Evolutionary conservation across 1,140 invertebrate species (phyloP), one percentile per base, ranked within the genome.

Genomic region (Aphaenogaster rudis): DNA sequence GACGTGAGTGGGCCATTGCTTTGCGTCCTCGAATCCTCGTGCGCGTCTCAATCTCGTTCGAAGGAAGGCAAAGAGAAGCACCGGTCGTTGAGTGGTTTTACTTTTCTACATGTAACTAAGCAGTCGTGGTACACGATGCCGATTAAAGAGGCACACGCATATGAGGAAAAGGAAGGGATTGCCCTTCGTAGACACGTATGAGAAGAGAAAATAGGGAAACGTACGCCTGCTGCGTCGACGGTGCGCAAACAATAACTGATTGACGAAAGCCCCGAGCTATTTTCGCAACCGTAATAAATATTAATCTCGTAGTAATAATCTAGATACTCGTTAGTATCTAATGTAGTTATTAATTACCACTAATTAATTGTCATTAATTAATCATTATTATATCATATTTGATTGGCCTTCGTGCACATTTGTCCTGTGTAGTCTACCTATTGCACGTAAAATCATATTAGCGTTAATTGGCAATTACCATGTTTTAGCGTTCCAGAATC

Each of bases 71-170:
- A 66, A 28, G 36, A 81, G 54, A 36, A 52, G 36, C 39, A 52
- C 28, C 52, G 87, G 67, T 88, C 86, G 39, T 88, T 86, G 64
- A 88, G 17, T 36, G 21, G 15, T 57, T 79, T 79, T 52, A 39
- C 48, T 66, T 17, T 11, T 64, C 28, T 21, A 64, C 17, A 8
- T 21, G 17, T 54, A 72, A 36, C 17, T 33, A 42, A 57, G 21
- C 28, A 28, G 64, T 36, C 15, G 9, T 52, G 11, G 28, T n/a
- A 61, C 36, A 5, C 45, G 28, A 66, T 67, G n/a, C 17, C 48
- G 48, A 80, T 67, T 28, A 39, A 50, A 80, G 48, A 80, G 17
- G 61, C 28, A 21, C 59, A 80, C 28, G 39, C n/a, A 33, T 13
- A 67, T 36, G n/a, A 28, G 79, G 11, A 50, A 21, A 54, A 57